phyloP scores from a whole-genome alignment of 2,888 invertebrate species.

The Tanytarsus gracilentus region DNA sequence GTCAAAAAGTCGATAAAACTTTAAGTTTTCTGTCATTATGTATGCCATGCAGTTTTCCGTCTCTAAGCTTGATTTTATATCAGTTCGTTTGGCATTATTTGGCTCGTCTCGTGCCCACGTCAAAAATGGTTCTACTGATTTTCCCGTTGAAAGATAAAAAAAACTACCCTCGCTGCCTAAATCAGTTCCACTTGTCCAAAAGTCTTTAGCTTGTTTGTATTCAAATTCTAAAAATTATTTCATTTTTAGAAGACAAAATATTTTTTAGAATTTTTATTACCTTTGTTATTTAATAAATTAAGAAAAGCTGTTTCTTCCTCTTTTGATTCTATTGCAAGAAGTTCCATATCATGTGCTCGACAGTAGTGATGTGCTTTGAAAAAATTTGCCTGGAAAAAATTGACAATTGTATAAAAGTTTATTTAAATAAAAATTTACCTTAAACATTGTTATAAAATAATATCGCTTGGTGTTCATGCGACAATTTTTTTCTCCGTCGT shows the following conservation, averaged over 20 bases:
- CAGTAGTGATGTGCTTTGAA: conserved; percentile 25
- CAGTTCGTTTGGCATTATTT: not conserved
- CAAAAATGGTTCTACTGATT: not conserved
- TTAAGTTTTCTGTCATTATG: conserved; percentile 9
- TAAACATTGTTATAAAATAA: conserved; percentile 16
- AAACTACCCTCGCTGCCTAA: conserved; percentile 18
- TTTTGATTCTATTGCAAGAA: conserved; percentile 21
- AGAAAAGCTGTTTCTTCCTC: conserved; percentile 16
- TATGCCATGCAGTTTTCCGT: conserved; percentile 24
- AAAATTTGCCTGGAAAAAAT: conserved; percentile 18
- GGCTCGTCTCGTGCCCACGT: conserved; percentile 16
- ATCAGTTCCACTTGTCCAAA: conserved; percentile 26
- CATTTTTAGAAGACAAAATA: not conserved
- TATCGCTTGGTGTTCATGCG: not conserved
- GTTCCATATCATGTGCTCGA: conserved; percentile 10
- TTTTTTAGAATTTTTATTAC: no score
- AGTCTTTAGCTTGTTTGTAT: not conserved
- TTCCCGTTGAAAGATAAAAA: conserved; percentile 17
- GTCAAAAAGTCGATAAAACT: conserved; percentile 20
- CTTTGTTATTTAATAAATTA: conserved; percentile 18
- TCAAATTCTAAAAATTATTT: conserved; percentile 11
- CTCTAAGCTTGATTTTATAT: conserved; percentile 21
- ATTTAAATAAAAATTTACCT: conserved; percentile 11
- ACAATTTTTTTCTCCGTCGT: not conserved
- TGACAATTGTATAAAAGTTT: not conserved